These are phyloP conservation scores for Trichechus manatus DNA, from an alignment of 2,113 vertebrate species.

Conservation along the genomic window DNA sequence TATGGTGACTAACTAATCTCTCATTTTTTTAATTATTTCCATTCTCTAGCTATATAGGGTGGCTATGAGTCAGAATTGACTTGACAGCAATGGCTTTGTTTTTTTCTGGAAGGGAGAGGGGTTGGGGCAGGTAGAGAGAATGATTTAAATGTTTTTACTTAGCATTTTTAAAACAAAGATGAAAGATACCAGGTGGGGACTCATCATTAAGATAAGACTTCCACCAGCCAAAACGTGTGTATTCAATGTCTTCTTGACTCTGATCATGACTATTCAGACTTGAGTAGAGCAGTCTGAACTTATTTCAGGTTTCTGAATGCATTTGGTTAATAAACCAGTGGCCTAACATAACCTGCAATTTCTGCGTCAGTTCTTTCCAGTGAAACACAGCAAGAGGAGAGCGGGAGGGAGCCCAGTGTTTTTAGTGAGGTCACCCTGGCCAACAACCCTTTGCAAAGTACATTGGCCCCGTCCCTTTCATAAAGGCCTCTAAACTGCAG, in stretches of 20 bases:
- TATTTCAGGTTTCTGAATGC: neutral
- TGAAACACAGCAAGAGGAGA: neutral
- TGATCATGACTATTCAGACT: neutral
- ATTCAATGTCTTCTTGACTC: neutral
- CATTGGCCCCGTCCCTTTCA: neutral
- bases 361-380: neutral
- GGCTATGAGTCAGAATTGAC: neutral
- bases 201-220: neutral
- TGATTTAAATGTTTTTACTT: neutral
- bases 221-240: neutral
- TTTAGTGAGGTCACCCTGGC: neutral
- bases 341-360: neutral
- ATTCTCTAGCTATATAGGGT: neutral
- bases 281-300: neutral
- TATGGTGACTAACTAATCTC: neutral
- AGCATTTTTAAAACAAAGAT: constrained; percentile 21
- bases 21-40: neutral
- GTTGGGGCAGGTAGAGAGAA: neutral
- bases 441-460: neutral
- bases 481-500: neutral
- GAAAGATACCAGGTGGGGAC: neutral
- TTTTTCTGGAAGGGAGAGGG: neutral
- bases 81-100: no score
- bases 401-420: neutral
- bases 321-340: neutral